Base-by-base conservation (phyloP, 2,113 vertebrate species). In the Redunca redunca region DNA sequence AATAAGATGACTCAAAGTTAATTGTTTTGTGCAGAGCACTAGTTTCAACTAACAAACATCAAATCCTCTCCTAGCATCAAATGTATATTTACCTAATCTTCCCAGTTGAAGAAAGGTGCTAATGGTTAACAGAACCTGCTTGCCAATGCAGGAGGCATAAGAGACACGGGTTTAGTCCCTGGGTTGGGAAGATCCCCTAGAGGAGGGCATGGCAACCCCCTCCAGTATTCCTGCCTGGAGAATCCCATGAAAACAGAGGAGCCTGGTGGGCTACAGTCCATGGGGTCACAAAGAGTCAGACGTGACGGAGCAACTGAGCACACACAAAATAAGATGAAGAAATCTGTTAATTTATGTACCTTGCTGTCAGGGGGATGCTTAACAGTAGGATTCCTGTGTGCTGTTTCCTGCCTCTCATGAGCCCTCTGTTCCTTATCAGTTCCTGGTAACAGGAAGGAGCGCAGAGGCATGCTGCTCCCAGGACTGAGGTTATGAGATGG, bases 361-460 rank as follows among this genome's bases (percentile, higher is more conserved):
- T 48, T 33, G 48, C 48, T 88, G 48, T 21, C 21, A 67, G 7
- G 64, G 64, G 64, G 16, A 36, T 67, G 64, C 9, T 67, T 19
- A 67, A 36, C 64, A 36, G 17, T 36, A 67, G 64, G 64, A 36
- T 10, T 19, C 17, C 33, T 67, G 64, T 67, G 64, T 67, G 17
- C 33, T 21, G 17, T 36, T 36, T 67, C 33, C 64, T 67, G 4
- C 4, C 17, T 19, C 17, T 36, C 64, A 5, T 36, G 64, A 19
- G 64, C 33, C 4, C 33, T n/a, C 64, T 67, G 64, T n/a, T 67
- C 16, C 33, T n/a, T 19, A 67, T n/a, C 33, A 67, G 33, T 19
- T n/a, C 16, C 33, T n/a, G 16, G 7, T n/a, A 67, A n/a, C 33
- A 5, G 33, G 33, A 67, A 19, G 0, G 0, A 67, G 16, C 4